Evolutionary conservation across 2,113 vertebrate genomes (phyloP).

Genomic region (Columbina picui): DNA sequence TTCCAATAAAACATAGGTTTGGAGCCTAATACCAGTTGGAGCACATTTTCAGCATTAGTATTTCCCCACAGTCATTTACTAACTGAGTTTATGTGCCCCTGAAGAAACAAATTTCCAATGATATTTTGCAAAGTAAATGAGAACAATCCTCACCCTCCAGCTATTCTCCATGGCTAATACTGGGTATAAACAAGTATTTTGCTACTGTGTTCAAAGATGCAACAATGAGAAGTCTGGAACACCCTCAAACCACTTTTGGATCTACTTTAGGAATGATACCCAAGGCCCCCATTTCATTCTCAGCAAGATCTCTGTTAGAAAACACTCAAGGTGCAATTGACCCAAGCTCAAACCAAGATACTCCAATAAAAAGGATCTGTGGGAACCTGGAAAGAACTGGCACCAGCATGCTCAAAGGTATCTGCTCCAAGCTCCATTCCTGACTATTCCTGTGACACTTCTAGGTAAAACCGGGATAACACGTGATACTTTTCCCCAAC

Average conservation of each 20-base stretch:
- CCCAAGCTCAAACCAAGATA: background rate
- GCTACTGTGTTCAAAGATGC: background rate
- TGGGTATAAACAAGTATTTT: background rate
- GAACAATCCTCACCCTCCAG: background rate
- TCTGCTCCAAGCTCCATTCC: background rate
- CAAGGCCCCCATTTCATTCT: background rate
- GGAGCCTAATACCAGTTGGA: background rate
- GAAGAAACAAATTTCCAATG: background rate
- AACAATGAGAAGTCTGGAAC: background rate
- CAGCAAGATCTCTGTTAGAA: background rate
- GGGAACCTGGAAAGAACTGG: background rate
- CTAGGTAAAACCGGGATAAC: background rate
- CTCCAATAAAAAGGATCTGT: background rate
- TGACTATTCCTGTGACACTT: background rate
- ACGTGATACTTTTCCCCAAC: fast-evolving
- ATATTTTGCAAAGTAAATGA: background rate
- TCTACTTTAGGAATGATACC: background rate
- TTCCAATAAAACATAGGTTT: background rate
- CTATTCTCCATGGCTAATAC: background rate
- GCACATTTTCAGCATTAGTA: background rate
- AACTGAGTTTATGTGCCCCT: background rate
- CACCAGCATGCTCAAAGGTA: background rate
- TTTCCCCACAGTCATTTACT: background rate
- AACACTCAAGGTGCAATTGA: background rate
- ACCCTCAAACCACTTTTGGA: background rate